These are phyloP conservation scores for Anastrepha obliqua DNA, from an alignment of 1,140 invertebrate species.

Conservation along the genomic window DNA sequence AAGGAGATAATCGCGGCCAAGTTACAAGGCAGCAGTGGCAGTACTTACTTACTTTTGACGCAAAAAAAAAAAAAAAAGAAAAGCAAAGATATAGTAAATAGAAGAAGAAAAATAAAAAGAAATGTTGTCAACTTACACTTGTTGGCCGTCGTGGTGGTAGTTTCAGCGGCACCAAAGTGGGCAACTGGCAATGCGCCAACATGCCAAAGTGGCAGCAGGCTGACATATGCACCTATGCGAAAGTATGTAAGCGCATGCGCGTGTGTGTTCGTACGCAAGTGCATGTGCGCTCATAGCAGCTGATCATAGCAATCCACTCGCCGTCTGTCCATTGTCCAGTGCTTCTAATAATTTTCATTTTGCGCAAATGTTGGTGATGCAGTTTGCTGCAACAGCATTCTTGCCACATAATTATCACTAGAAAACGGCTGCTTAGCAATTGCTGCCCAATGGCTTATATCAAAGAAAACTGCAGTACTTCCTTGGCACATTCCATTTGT, in stretches of 20 bases:
- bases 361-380: neutral
- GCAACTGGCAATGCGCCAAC: conserved; percentile 7
- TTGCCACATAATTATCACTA: conserved; percentile 48
- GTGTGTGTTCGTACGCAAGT: neutral
- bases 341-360: conserved; percentile 6
- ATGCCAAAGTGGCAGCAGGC: neutral
- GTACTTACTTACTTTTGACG: neutral
- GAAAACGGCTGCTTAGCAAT: conserved; percentile 41
- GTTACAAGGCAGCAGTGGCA: neutral
- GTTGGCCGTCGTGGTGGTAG: conserved; percentile 7
- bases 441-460: neutral
- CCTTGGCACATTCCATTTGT: conserved; percentile 10
- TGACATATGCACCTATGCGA: neutral
- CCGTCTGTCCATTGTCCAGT: conserved; percentile 13
- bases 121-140: conserved; percentile 52
- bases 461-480: conserved; percentile 4
- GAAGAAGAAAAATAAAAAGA: neutral
- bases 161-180: conserved; percentile 25
- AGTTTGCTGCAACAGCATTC: conserved; percentile 16
- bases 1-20: conserved; percentile 36
- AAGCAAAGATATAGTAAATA: neutral
- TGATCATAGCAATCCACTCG: neutral
- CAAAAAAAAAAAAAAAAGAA: neutral
- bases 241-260: neutral
- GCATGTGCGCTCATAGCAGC: neutral